These are phyloP conservation scores for Poliocrania exsul DNA, from an alignment of 2,797 vertebrate genomes.

Conservation along the genomic window DNA sequence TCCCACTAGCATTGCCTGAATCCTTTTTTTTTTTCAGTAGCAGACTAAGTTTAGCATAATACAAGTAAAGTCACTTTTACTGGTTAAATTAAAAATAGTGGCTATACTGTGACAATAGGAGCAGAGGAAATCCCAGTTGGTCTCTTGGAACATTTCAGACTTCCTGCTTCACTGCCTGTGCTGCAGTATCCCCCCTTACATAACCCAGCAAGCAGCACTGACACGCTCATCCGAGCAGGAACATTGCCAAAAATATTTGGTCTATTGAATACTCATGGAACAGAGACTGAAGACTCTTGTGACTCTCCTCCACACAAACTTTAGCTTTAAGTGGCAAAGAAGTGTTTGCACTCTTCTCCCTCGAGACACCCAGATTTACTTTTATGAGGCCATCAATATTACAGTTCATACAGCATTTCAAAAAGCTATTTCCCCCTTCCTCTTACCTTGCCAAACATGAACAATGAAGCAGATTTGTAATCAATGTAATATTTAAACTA, in stretches of 20 bases:
- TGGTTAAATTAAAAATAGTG: conserved; percentile 50
- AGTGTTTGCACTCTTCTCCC: conserved; percentile 12
- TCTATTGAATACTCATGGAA: neutral
- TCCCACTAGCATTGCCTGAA: neutral
- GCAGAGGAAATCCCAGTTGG: conserved; percentile 23
- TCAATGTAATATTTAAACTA: neutral
- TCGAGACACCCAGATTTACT: neutral
- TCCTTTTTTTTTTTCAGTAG: neutral
- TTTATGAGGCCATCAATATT: neutral
- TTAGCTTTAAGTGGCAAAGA: conserved; percentile 5
- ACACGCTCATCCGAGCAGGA: neutral
- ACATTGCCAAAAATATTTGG: neutral
- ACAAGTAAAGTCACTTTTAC: conserved; percentile 21
- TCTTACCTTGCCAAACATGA: neutral
- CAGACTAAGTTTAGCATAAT: neutral
- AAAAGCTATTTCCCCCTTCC: neutral
- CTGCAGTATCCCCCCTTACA: conserved; percentile 7
- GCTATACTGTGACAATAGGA: conserved; percentile 21
- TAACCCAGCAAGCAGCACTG: conserved; percentile 15
- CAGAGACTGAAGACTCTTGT: neutral
- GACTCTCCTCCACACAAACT: neutral
- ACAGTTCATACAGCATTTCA: neutral
- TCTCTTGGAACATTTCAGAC: conserved; percentile 19
- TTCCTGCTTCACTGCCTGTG: conserved; percentile 26
- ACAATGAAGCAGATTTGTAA: conserved; percentile 1